A percentile compares a stretch with the other conserved stretches of the same genome.
Evolutionary conservation across 1,140 invertebrate species (phyloP).

Genomic region (Plutomurus gul): DNA sequence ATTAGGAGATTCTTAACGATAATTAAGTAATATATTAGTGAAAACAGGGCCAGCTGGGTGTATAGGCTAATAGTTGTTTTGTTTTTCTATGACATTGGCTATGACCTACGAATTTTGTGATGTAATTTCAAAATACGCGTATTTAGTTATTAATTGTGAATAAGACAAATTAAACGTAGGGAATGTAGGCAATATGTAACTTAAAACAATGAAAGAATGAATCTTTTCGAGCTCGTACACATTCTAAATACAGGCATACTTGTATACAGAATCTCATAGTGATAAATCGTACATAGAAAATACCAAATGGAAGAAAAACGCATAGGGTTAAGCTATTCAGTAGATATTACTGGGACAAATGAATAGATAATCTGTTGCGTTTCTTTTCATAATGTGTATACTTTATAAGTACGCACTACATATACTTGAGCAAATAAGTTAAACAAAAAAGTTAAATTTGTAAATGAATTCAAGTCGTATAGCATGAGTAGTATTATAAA

Average conservation of each 20-base stretch:
- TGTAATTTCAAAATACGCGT: not conserved
- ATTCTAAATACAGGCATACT: not conserved
- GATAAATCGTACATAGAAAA: not conserved
- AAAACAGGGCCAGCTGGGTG: not conserved
- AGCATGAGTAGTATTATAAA: not conserved
- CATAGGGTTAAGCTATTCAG: not conserved
- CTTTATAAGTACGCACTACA: not conserved
- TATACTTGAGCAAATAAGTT: not conserved
- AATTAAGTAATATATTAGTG: too few species aligned
- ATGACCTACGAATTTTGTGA: not conserved
- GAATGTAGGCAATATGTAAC: not conserved
- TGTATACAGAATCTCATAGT: not conserved
- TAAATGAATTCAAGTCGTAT: not conserved
- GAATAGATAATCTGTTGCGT: not conserved
- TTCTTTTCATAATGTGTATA: not conserved
- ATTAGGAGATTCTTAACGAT: too few species aligned
- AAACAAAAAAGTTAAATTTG: not conserved
- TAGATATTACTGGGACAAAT: not conserved
- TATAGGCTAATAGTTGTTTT: not conserved
- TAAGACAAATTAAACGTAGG: not conserved
- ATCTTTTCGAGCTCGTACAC: not conserved
- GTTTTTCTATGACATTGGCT: not conserved
- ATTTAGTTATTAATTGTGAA: not conserved
- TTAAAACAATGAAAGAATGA: not conserved
- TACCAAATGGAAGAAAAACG: not conserved